phyloP scores from a whole-genome alignment of 2,113 vertebrate genomes.

The Guaruba guarouba region DNA sequence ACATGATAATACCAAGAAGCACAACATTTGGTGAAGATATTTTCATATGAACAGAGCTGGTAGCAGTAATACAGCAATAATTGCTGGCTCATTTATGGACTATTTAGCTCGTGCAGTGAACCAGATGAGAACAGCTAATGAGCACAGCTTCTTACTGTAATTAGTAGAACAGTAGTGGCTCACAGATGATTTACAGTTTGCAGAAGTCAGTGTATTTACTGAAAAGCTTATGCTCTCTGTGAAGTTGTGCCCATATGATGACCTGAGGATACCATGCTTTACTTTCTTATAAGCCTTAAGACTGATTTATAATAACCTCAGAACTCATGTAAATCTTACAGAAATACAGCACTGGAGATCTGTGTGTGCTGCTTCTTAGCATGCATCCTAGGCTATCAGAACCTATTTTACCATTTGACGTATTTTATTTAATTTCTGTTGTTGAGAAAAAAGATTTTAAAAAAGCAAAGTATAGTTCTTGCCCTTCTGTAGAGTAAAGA shows the following conservation, averaged over 20 bases:
- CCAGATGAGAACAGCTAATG: conserved; percentile 94
- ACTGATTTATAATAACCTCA: conserved; percentile 48
- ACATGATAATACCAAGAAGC: conserved; percentile 82
- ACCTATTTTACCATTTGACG: neutral
- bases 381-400: neutral
- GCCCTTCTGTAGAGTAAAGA: neutral
- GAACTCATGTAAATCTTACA: neutral
- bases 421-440: neutral
- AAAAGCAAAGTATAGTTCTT: neutral
- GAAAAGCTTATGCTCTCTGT: conserved; percentile 72
- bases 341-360: neutral
- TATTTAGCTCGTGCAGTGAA: conserved; percentile 92
- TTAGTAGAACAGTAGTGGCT: conserved; percentile 88
- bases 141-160: conserved; percentile 94
- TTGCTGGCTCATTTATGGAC: conserved; percentile 91
- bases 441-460: neutral
- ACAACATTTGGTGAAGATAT: conserved; percentile 87
- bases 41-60: conserved; percentile 81
- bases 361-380: neutral
- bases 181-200: conserved; percentile 88
- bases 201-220: conserved; percentile 78
- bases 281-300: conserved; percentile 49
- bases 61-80: conserved; percentile 89
- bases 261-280: conserved; percentile 65
- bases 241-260: conserved; percentile 61